Percentiles rank a stretch among this genome's conserved stretches.
phyloP scores from a whole-genome alignment of 2,113 vertebrate genomes.

The Chaetorhynchus papuensis region DNA sequence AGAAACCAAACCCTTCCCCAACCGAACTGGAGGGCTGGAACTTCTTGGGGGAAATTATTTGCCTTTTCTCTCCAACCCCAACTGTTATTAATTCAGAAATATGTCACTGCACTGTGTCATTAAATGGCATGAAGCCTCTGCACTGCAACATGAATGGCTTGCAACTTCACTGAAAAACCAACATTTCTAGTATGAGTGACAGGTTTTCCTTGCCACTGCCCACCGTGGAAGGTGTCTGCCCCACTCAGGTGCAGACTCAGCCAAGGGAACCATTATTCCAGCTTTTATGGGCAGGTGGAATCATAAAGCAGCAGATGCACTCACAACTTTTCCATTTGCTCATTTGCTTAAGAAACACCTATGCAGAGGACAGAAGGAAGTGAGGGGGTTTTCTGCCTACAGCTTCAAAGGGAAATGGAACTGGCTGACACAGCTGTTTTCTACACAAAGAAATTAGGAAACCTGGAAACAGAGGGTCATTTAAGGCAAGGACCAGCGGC shows the following conservation, averaged over 20 bases:
- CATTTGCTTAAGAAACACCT: not conserved
- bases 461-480: not conserved
- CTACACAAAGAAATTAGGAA: not conserved
- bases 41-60: not conserved
- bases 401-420: not conserved
- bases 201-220: not conserved
- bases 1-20: not conserved
- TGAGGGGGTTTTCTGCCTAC: not conserved
- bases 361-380: not conserved
- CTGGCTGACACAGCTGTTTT: not conserved
- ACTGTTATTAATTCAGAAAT: not conserved
- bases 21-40: not conserved
- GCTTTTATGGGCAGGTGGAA: not conserved
- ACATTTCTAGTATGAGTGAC: not conserved
- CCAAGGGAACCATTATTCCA: not conserved
- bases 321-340: not conserved
- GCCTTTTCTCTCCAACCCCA: not conserved
- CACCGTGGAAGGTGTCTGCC: not conserved
- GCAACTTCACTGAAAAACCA: not conserved
- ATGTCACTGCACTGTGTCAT: not conserved
- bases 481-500: not conserved
- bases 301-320: fast-evolving
- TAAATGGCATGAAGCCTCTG: not conserved
- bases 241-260: not conserved
- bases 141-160: not conserved